Base-by-base conservation (phyloP, 1,140 invertebrate species). In the Polyergus mexicanus region DNA sequence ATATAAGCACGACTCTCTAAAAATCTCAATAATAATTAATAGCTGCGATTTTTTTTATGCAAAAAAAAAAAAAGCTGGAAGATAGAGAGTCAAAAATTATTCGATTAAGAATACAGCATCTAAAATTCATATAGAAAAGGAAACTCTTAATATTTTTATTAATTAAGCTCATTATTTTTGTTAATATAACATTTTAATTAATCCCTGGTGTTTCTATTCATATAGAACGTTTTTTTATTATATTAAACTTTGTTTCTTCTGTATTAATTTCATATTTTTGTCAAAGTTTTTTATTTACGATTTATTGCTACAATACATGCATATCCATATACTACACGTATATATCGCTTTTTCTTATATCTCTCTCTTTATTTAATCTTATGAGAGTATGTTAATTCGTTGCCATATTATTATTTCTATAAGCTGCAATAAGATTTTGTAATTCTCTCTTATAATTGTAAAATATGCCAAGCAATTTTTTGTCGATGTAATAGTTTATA, bases 11-110 rank as follows among this genome's bases (percentile, higher is more conserved):
- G 28, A 4, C 6, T 63, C 13, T 13, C n/a, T 11, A 1, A 41
- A 7, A 10, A 22, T n/a, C n/a, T n/a, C n/a, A 8, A 68, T 68
- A 10, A 68, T 19, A 68, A 68, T 68, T 68, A 44, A 68, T 25
- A 56, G 3, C 19, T 25, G 56, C 56, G 10, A 41, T 1, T n/a
- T n/a, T n/a, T n/a, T n/a, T 44, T 7, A 10, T 0, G 3, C 25
- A 8, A 65, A 65, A 63, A 6, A 16, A 8, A 65, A 65, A 63
- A 6, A 16, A 16, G 2, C 6, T 22, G n/a, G n/a, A 22, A 56
- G 22, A 56, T 56, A 22, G 8, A 7, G n/a, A 54, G 51, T 56
- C 1, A 56, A 56, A n/a, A 56, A 56, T 56, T 0, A 7, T 35
- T 28, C 6, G 4, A 13, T 32, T 62, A 13, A 25, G 11, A 16